Evolutionary conservation across 2,797 vertebrate genomes (phyloP), one percentile per base, ranked within the genome.

Genomic region (Siniperca scherzeri): DNA sequence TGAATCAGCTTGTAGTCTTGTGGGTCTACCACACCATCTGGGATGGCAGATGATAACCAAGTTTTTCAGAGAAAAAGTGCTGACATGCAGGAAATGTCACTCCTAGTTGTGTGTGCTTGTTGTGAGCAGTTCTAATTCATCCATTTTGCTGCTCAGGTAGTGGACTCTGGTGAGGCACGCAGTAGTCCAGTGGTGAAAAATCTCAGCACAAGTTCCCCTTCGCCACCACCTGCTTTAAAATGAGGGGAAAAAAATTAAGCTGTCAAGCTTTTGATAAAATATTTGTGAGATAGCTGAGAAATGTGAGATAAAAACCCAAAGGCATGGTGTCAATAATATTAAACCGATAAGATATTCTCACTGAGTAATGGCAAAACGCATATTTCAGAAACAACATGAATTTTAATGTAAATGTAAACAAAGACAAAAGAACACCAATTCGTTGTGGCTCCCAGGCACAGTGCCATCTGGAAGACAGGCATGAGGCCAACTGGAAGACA

Each of bases 401-500:
- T 91, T 88, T 90, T 89, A 92, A 90, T 89, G 71, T 89, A 86
- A 93, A 87, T 80, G 84, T 87, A 93, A 92, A 92, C 89, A 92
- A 93, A 88, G 78, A 65, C 85, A 91, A 84, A 81, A 74, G 72
- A 92, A 71, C 85, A 87, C 82, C 70, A 68, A 84, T 91, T 92
- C 65, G 46, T 52, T 85, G 77, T 89, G 85, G 90, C 92, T 92
- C 88, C 87, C 89, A 92, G 93, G 93, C 93, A 93, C 68, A 30
- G 87, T 90, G 92, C 93, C 94, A 94, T 94, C 93, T 94, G 94
- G 92, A 92, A 91, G 88, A 92, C 91, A 91, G 94, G 92, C 93
- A 93, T 87, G 87, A 93, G 87, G 93, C 93, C 94, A 94, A 94
- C 91, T 93, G 93, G 91, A 94, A 94, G 88, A 92, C 92, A 95